Percentiles rank a stretch among this genome's conserved stretches.
phyloP scores from a whole-genome alignment of 2,888 invertebrate species.

The Leptinotarsa peninsularis region DNA sequence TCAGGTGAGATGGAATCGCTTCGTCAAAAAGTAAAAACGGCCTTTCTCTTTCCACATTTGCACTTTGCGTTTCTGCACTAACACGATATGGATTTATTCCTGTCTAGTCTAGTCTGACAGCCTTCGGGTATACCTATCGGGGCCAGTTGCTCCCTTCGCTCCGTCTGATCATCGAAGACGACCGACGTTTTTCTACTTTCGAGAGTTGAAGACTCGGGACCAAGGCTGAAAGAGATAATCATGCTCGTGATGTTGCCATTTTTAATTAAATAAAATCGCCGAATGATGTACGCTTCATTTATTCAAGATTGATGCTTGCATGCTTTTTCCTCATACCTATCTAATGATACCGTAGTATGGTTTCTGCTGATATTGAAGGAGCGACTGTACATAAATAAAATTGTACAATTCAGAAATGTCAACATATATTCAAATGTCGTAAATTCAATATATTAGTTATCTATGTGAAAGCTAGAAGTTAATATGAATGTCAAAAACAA shows the following conservation, averaged over 20 bases:
- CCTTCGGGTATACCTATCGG: constrained; percentile 15
- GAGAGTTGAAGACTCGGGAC: constrained; percentile 30
- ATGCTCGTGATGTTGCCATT: constrained; percentile 30
- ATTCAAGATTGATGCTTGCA: neutral
- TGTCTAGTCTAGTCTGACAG: constrained; percentile 21
- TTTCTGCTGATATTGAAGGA: neutral
- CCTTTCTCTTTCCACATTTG: constrained; percentile 46
- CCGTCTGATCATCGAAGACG: constrained; percentile 22
- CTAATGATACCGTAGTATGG: neutral
- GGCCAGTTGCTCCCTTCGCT: neutral
- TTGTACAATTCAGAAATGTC: too few relatives aligned
- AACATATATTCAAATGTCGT: too few relatives aligned
- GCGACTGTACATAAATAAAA: too few relatives aligned
- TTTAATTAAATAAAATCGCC: constrained; percentile 32
- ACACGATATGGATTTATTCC: constrained; percentile 31
- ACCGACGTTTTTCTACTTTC: constrained; percentile 36
- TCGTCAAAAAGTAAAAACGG: constrained; percentile 31
- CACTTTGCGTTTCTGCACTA: constrained; percentile 25
- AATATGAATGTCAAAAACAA: too few relatives aligned
- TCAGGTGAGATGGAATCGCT: constrained; percentile 45
- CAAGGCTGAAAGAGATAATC: constrained; percentile 33
- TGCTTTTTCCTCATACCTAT: neutral
- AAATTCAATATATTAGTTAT: too few relatives aligned
- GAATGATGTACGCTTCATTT: constrained; percentile 18
- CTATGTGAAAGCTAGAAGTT: too few relatives aligned